Base-by-base conservation (phyloP, 2,113 vertebrate species). In the Dasyprocta punctata region DNA sequence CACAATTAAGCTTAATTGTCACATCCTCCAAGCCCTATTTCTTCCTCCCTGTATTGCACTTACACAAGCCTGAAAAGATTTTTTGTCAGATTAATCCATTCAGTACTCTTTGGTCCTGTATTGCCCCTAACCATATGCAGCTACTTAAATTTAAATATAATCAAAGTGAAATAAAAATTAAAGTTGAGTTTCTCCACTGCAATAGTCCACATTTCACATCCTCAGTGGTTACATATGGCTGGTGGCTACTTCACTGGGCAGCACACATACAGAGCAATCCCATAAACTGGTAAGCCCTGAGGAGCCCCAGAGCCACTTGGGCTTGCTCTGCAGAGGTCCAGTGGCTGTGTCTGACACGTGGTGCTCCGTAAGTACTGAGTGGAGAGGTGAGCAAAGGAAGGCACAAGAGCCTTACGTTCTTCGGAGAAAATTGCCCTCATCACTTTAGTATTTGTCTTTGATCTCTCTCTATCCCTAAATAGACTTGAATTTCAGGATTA, bases 111-210 rank as follows among this genome's bases (percentile, higher is more conserved):
- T 17, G 94, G 11, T 90, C 47, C 30, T 44, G 2, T 41, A 22
- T n/a, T 26, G 65, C 41, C 65, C 30, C 30, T 88, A 75, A 30
- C 26, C 38, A 47, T 28, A 38, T 26, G 44, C 20, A 28, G 30
- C 47, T 87, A 67, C 85, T 94, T 84, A 52, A 58, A 54, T 86
- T 93, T 88, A 86, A 95, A 90, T 88, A 30, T 28, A 84, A 86
- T 44, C 19, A 75, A 95, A 89, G 83, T 87, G 12, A 95, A 95
- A 61, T 41, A 30, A 89, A 73, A 75, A 22, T 26, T 77, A 61
- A 96, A 65, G 77, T 58, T 60, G 33, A 63, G 30, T 65, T 85
- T 38, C 71, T 95, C 14, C 1, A 3, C 71, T 85, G 19, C 16
- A 41, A 26, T 49, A 65, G 41, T 38, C 49, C n/a, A 80, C 47